These are phyloP conservation scores for Drosophila suzukii DNA, from an alignment of 1,140 invertebrate species.

Conservation along the genomic window DNA sequence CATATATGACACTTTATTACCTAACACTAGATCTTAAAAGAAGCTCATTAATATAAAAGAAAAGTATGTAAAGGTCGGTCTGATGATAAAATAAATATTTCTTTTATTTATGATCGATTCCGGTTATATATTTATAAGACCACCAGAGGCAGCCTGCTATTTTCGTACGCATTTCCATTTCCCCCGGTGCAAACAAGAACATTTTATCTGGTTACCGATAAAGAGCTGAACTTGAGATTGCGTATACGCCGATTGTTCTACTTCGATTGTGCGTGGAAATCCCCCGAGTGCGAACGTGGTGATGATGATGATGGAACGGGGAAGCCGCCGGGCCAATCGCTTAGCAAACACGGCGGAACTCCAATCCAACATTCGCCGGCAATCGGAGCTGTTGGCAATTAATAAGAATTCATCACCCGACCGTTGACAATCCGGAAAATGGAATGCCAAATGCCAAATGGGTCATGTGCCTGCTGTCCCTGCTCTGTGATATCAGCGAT, in stretches of 20 bases:
- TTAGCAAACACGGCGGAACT: slow-evolving; percentile 14
- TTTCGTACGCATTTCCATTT: slow-evolving; percentile 6
- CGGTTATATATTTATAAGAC: slow-evolving; percentile 7
- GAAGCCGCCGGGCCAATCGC: slow-evolving; percentile 30
- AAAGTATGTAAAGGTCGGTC: neutral
- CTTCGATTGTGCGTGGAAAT: slow-evolving; percentile 26
- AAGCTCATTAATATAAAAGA: too few species aligned
- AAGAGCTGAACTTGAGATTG: slow-evolving; percentile 41
- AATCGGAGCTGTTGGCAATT: slow-evolving; percentile 44
- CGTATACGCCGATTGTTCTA: slow-evolving; percentile 40
- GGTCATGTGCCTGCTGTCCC: slow-evolving; percentile 61
- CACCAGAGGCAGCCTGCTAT: slow-evolving; percentile 26
- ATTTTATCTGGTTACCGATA: slow-evolving; percentile 35
- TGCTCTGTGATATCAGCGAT: slow-evolving; percentile 43
- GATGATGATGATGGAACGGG: slow-evolving; percentile 50
- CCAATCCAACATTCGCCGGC: slow-evolving; percentile 23
- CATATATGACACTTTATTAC: too few species aligned
- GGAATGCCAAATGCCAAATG: slow-evolving; percentile 56
- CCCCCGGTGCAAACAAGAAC: slow-evolving; percentile 16
- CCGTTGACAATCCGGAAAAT: slow-evolving; percentile 53
- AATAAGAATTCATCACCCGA: slow-evolving; percentile 69
- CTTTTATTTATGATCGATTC: neutral
- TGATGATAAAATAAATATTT: neutral
- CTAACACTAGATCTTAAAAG: too few species aligned
- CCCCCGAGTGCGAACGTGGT: slow-evolving; percentile 12